phyloP scores from a whole-genome alignment of 2,113 vertebrate species.

The Alouatta palliata region DNA sequence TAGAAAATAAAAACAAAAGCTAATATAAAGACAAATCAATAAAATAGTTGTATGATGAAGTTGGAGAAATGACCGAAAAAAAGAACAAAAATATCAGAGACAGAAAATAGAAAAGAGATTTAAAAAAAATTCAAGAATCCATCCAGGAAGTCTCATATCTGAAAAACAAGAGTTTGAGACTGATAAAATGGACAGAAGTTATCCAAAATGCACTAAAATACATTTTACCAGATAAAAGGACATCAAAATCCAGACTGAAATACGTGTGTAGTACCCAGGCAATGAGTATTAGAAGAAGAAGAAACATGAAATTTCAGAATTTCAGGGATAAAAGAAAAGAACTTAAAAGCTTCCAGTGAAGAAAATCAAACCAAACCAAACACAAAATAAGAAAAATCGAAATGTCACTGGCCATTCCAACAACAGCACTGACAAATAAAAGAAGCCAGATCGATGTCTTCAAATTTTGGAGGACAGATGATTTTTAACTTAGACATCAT shows the following conservation, averaged over 20 bases:
- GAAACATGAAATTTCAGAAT: not conserved
- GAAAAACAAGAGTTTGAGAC: not conserved
- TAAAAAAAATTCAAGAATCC: not conserved
- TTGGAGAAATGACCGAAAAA: not conserved
- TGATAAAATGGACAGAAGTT: not conserved
- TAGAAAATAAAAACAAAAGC: not conserved
- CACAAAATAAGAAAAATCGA: not conserved
- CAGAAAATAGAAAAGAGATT: not conserved
- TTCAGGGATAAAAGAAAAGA: not conserved
- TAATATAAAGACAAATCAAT: not conserved
- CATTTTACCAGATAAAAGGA: not conserved
- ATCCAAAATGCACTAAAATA: not conserved
- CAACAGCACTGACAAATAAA: not conserved
- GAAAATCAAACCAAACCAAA: not conserved
- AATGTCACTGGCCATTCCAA: not conserved
- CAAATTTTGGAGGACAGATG: not conserved
- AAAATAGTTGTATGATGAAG: not conserved
- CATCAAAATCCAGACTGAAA: not conserved
- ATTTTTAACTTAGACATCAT: slow-evolving; percentile 18
- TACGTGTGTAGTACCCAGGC: not conserved
- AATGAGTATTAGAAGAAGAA: not conserved
- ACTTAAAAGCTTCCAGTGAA: not conserved
- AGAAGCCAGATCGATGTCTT: not conserved
- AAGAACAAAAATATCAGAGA: not conserved
- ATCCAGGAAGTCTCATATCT: not conserved